Percentiles rank a stretch among this genome's conserved stretches.
These are phyloP conservation scores for Trichogramma dendrolimi DNA, from an alignment of 2,888 invertebrate genomes.

Conservation along the genomic window DNA sequence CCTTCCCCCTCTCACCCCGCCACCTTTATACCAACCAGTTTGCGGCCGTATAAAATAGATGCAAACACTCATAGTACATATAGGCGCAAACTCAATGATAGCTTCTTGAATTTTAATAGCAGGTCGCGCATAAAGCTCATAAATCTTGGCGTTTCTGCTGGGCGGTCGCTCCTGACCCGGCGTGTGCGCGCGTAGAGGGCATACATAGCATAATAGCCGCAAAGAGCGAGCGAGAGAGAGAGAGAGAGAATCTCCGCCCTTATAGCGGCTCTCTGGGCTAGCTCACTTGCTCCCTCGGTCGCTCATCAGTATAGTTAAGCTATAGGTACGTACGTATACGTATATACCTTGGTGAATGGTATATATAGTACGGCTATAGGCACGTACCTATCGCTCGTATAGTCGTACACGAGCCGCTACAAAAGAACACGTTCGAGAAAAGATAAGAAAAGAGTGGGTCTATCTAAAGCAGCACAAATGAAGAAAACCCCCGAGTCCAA, in stretches of 20 bases:
- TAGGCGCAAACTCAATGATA: slow-evolving; percentile 3
- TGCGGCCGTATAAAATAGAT: too few relatives aligned
- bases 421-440: not conserved
- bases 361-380: not conserved
- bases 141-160: slow-evolving; percentile 5
- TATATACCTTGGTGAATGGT: too few relatives aligned
- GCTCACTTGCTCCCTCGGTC: too few relatives aligned
- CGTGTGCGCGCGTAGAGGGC: not conserved
- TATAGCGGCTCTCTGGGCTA: too few relatives aligned
- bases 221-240: slow-evolving; percentile 21
- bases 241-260: slow-evolving; percentile 1
- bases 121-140: slow-evolving; percentile 10
- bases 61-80: too few relatives aligned
- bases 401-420: slow-evolving; percentile 8
- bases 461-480: slow-evolving; percentile 6
- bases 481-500: too few relatives aligned
- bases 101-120: slow-evolving; percentile 12
- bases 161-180: not conserved
- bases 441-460: slow-evolving; percentile 7
- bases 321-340: too few relatives aligned
- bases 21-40: too few relatives aligned
- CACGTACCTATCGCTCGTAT: slow-evolving; percentile 8
- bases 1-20: too few relatives aligned
- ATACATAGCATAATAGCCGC: slow-evolving; percentile 6
- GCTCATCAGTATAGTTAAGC: too few relatives aligned